Evolutionary conservation across 2,113 vertebrate species (phyloP).

Genomic region (Mesitornis unicolor): DNA sequence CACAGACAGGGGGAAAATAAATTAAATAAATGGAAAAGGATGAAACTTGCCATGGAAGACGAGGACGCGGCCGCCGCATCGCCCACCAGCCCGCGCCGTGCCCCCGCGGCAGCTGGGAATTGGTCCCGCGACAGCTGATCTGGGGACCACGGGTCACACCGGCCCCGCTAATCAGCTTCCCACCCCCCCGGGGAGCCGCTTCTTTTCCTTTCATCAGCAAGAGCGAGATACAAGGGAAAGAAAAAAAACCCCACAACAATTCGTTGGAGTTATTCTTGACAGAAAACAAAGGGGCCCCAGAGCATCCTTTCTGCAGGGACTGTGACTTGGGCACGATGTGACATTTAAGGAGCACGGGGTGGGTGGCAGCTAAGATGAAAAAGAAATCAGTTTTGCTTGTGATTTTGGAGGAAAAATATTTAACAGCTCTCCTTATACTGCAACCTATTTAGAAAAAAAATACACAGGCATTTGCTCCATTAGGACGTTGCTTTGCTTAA

Average conservation of each 20-base stretch:
- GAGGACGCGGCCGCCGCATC: rapidly evolving
- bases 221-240: too few relatives aligned
- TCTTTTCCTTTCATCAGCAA: neutral
- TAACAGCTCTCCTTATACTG: neutral
- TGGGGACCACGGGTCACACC: neutral
- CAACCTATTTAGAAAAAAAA: neutral
- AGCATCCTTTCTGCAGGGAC: neutral
- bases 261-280: neutral
- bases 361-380: neutral
- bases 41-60: neutral
- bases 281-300: neutral
- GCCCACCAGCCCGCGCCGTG: neutral
- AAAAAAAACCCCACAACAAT: neutral
- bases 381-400: neutral
- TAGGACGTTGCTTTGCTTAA: neutral
- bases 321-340: rapidly evolving
- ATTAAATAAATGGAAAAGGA: too few relatives aligned
- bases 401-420: neutral
- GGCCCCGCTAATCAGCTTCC: neutral
- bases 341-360: neutral
- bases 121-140: neutral
- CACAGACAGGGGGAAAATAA: rapidly evolving
- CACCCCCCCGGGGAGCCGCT: neutral
- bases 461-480: rapidly evolving
- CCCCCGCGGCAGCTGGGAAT: neutral